Percentiles rank a stretch among this genome's conserved stretches.
Evolutionary conservation across 2,797 vertebrate species (phyloP).

Genomic region (Acridotheres tristis): DNA sequence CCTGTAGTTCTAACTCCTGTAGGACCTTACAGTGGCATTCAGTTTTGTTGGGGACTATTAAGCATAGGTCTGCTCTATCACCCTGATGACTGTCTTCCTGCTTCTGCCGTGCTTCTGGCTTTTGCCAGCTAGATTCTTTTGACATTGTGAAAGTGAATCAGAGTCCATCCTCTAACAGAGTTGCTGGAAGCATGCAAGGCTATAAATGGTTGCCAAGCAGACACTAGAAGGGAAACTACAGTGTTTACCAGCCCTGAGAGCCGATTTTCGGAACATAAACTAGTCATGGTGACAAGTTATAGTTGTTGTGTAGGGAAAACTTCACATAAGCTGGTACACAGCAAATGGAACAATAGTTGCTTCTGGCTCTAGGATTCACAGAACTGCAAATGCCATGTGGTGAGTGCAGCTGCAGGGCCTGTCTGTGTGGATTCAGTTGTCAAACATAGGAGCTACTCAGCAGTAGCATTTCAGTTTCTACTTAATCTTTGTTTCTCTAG

Average conservation of each 20-base stretch:
- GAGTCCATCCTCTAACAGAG: neutral
- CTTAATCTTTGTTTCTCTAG: neutral
- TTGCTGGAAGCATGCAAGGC: neutral
- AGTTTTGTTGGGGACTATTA: neutral
- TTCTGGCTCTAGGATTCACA: neutral
- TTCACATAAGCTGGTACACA: neutral
- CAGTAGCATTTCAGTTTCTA: neutral
- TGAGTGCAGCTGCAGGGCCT: neutral
- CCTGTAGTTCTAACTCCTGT: neutral
- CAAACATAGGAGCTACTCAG: neutral
- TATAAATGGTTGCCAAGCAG: neutral
- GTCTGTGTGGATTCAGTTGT: neutral
- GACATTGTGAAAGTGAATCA: neutral
- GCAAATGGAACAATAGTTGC: neutral
- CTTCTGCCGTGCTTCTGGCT: neutral
- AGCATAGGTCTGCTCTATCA: neutral
- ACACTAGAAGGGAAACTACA: neutral
- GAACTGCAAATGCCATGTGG: neutral
- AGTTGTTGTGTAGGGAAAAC: neutral
- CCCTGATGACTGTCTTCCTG: neutral
- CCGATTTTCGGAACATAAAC: neutral
- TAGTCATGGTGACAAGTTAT: neutral
- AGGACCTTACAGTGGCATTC: neutral
- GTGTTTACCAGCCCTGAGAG: neutral
- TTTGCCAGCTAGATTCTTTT: neutral